A percentile compares a stretch with the other conserved stretches of the same genome.
Evolutionary conservation across 2,797 vertebrate genomes (phyloP).

Genomic region (Catostomus latipinnis): DNA sequence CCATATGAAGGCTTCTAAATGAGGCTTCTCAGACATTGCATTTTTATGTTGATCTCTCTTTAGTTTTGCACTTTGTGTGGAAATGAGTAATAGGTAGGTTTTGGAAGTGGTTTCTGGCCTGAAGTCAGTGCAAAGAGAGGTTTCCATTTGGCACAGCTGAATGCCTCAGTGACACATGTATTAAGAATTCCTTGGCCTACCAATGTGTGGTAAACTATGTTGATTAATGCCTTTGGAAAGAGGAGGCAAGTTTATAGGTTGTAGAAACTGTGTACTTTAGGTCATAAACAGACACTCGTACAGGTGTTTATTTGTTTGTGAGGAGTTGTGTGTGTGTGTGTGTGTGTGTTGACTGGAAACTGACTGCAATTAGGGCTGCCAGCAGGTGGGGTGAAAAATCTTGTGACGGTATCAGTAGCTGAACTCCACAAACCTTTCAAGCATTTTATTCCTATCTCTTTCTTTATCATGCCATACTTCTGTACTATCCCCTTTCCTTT

Average conservation of each 20-base stretch:
- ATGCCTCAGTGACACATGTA: no score
- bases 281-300: conserved; percentile 63
- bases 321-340: not conserved
- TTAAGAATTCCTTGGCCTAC: not conserved
- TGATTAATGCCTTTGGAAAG: conserved; percentile 72
- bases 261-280: conserved; percentile 55
- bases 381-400: conserved; percentile 66
- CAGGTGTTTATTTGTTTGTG: conserved; percentile 39
- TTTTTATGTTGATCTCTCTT: not conserved
- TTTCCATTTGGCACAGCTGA: not conserved
- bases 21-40: conserved; percentile 4
- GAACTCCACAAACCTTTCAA: conserved; percentile 56
- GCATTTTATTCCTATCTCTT: conserved; percentile 15
- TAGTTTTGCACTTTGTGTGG: conserved; percentile 14
- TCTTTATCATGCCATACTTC: conserved; percentile 3
- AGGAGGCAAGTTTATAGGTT: conserved; percentile 64
- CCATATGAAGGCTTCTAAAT: conserved; percentile 21
- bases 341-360: conserved; percentile 57
- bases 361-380: conserved; percentile 59
- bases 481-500: conserved; percentile 24
- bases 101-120: conserved; percentile 32
- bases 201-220: conserved; percentile 70
- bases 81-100: conserved; percentile 20
- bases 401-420: conserved; percentile 61
- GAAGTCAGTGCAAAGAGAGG: conserved; percentile 15